Evolutionary conservation across 1,140 invertebrate species (phyloP), one percentile per base, ranked within the genome.

Genomic region (Nephotettix cincticeps): DNA sequence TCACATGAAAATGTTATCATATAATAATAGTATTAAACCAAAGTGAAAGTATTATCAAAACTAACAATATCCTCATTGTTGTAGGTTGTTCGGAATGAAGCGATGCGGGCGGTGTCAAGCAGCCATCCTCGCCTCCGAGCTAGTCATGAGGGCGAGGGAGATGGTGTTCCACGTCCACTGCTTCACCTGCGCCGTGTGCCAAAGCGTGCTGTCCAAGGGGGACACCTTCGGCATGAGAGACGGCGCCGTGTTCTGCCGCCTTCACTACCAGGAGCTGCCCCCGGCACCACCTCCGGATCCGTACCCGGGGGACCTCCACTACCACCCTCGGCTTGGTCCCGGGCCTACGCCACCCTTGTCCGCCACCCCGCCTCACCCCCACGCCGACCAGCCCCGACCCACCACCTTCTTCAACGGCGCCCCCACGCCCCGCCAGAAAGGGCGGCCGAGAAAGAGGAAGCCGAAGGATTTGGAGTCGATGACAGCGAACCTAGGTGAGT

Each of bases 91-190:
- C 80, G 91, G 84, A 2, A 89, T 91, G 79, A 91, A 91, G 77
- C 85, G 93, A 28, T 98, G 96, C 80, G 90, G 91, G 28, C 88
- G 94, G 67, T 98, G 96, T 82, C 90, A 94, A 76, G 90, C 91
- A 27, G 89, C 90, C n/a, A 94, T 99, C 71, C 89, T 91, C n/a
- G 89, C 95, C 36, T 92, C 93, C 66, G 96, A 99, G 83, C 81
- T 98, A 77, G 96, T 99, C 78, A 98, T 99, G 96, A 83, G 95
- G 68, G 95, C 95, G 1, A 85, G 94, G 17, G 94, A 96, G 75
- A 86, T 94, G 74, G 95, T 98, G 66, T 98, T 96, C 84, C 97
- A 98, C 84, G 90, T 97, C 40, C 90, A 93, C 76, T 98, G 96
- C 83, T 98, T 99, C 84, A 93, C 91, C 4, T 99, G 97, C 81